Evolutionary conservation across 2,797 vertebrate species (phyloP).

Genomic region (Selene dorsalis): DNA sequence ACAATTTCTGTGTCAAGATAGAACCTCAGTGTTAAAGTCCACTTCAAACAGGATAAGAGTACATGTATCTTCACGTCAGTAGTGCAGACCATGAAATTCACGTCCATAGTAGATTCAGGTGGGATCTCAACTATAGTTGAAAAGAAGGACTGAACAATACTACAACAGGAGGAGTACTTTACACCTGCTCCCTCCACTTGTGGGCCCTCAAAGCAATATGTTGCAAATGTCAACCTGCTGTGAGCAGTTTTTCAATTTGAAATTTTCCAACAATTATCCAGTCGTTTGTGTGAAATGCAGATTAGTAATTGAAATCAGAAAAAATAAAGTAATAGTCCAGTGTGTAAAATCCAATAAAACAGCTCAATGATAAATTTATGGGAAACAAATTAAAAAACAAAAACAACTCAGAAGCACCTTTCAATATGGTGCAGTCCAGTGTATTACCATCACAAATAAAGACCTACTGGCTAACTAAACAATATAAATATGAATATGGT

Average conservation of each 20-base stretch:
- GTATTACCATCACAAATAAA: too few relatives aligned
- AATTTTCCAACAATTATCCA: neutral
- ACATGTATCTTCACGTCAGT: too few relatives aligned
- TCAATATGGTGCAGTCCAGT: too few relatives aligned
- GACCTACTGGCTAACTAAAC: too few relatives aligned
- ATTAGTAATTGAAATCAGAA: neutral
- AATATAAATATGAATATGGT: too few relatives aligned
- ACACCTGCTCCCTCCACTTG: neutral
- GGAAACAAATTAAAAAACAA: too few relatives aligned
- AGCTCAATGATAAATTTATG: too few relatives aligned
- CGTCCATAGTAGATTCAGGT: neutral
- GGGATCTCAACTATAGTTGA: neutral
- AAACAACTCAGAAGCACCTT: too few relatives aligned
- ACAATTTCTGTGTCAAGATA: neutral
- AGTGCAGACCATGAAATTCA: neutral
- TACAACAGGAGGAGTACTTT: neutral
- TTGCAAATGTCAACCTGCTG: neutral
- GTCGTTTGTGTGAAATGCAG: neutral
- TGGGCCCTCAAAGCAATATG: neutral
- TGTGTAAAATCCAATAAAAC: too few relatives aligned
- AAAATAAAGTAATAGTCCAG: neutral
- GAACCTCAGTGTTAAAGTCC: neutral
- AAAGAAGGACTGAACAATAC: neutral
- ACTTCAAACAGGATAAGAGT: neutral
- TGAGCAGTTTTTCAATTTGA: too few relatives aligned